Conservation (phyloP, 2,797 vertebrate genomes). For the Sylvilagus floridanus region DNA sequence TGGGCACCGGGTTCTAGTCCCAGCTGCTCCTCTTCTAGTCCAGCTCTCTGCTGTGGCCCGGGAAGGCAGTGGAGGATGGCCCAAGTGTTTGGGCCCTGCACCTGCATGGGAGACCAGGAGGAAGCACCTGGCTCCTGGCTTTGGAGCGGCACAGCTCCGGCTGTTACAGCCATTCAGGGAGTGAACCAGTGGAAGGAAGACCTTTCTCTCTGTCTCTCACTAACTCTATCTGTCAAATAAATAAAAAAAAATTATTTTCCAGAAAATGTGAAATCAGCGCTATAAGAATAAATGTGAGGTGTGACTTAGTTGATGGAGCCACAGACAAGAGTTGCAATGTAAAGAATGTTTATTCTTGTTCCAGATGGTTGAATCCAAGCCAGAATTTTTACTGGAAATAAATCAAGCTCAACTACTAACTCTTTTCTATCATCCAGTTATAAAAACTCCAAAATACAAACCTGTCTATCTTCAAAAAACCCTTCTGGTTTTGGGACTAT, state of each 20-base stretch:
- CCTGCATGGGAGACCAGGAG: too few species aligned
- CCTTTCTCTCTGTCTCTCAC: too few species aligned
- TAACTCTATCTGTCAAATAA: too few species aligned
- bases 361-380: neutral
- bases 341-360: slow-evolving; percentile 21
- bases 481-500: neutral
- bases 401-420: slow-evolving; percentile 25
- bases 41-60: too few species aligned
- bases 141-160: too few species aligned
- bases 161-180: too few species aligned
- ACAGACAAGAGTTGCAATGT: neutral
- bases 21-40: too few species aligned
- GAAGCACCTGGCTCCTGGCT: too few species aligned
- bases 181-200: too few species aligned
- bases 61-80: too few species aligned
- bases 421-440: neutral
- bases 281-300: neutral
- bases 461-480: slow-evolving; percentile 50
- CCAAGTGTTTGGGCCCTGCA: too few species aligned
- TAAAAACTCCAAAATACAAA: neutral
- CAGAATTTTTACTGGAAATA: slow-evolving; percentile 25
- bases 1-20: too few species aligned
- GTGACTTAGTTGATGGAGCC: neutral
- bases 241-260: neutral
- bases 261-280: slow-evolving; percentile 9